A percentile compares a stretch with the other conserved stretches of the same genome.
Evolutionary conservation across 2,888 invertebrate species (phyloP).

Genomic region (Zaprionus obscuricornis): DNA sequence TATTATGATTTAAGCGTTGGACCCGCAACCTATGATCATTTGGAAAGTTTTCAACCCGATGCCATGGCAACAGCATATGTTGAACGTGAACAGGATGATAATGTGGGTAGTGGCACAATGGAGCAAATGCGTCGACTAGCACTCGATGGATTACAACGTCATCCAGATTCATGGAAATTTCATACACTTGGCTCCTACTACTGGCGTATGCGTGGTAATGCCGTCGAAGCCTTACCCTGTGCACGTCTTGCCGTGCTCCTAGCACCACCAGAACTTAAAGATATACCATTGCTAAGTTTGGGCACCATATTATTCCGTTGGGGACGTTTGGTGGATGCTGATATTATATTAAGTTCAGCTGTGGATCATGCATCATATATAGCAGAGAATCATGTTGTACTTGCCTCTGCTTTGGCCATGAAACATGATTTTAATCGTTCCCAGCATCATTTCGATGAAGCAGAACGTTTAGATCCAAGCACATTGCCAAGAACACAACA

Average conservation of each 20-base stretch:
- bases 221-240: conserved; percentile 80
- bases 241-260: conserved; percentile 79
- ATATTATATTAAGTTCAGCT: conserved; percentile 77
- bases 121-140: conserved; percentile 70
- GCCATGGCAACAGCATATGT: conserved; percentile 65
- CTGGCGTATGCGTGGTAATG: conserved; percentile 82
- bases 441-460: conserved; percentile 77
- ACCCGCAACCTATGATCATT: conserved; percentile 76
- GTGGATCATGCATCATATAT: conserved; percentile 80
- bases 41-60: conserved; percentile 73
- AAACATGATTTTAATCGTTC: conserved; percentile 81
- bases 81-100: conserved; percentile 73
- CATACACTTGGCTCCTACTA: conserved; percentile 81
- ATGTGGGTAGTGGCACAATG: conserved; percentile 59
- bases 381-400: conserved; percentile 81
- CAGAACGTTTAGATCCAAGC: conserved; percentile 78
- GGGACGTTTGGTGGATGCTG: conserved; percentile 78
- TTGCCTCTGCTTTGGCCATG: conserved; percentile 80
- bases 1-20: conserved; percentile 59
- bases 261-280: conserved; percentile 77
- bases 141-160: conserved; percentile 69
- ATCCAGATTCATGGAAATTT: conserved; percentile 81
- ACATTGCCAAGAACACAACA: conserved; percentile 76
- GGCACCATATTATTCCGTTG: conserved; percentile 81
- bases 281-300: conserved; percentile 81